Base-by-base conservation (phyloP, 2,113 vertebrate species). In the Callopanchax toddi region DNA sequence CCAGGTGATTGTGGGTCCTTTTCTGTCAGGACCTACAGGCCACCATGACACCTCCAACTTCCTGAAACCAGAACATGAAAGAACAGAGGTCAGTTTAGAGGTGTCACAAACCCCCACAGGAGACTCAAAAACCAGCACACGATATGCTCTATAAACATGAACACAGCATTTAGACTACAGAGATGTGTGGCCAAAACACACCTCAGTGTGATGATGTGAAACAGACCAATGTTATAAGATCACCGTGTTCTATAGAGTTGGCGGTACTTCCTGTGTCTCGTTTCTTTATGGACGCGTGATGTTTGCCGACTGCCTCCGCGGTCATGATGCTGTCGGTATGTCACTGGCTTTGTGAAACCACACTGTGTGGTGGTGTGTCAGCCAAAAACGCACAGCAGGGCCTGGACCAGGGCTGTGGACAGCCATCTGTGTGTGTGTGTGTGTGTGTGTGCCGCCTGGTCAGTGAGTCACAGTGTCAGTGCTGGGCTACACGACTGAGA, bases 371-470 rank as follows among this genome's bases (percentile, higher is more conserved):
- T 25, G 43, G 36, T 37, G 36, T 32, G 67, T 81, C 45, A 64
- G 79, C 61, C 80, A 75, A 72, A 72, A 76, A 4, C 36, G 60
- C 69, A 60, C 76, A 73, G 78, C 65, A 62, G 74, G 69, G 29
- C 62, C 65, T 60, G 70, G 81, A 58, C 66, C 44, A 63, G 63
- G 1, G 9, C 73, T 71, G 60, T n/a, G 71, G 29, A 32, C 29
- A 32, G 75, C 87, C 87, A 89, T 85, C 80, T 89, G 87, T 78
- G 74, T 67, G 66, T 63, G 64, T 76, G 78, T 63, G 66, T 60
- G 62, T 81, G 62, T 42, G 36, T 37, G 23, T 82, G 68, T 64
- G 79, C 78, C 57, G 60, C 75, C 77, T 81, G 84, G 76, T 86
- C 74, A 42, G 60, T 86, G 84, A 86, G 63, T 87, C 82, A 78